Evolutionary conservation across 2,888 invertebrate species (phyloP).

Genomic region (Clostera curtula): DNA sequence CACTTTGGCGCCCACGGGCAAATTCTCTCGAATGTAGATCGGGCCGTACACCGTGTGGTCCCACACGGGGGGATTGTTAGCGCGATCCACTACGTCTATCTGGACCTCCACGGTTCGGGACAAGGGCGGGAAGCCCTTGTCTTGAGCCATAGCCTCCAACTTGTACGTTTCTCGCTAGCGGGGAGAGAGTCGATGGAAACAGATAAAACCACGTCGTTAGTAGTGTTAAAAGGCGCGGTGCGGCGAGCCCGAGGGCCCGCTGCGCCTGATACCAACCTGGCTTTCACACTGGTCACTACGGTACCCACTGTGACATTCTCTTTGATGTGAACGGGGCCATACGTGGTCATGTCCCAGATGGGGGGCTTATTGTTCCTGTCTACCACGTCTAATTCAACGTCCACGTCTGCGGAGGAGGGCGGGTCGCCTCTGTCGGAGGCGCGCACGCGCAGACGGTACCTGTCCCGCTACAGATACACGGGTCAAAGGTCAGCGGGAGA

Average conservation of each 20-base stretch:
- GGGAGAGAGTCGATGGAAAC: conserved; percentile 78
- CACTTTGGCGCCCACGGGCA: conserved; percentile 98
- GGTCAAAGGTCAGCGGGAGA: conserved; percentile 82
- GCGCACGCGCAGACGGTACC: conserved; percentile 96
- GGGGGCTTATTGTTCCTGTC: conserved; percentile 99
- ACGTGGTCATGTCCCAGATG: conserved; percentile 95
- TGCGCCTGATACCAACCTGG: conserved; percentile 91
- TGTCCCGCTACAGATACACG: conserved; percentile 93
- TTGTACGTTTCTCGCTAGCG: conserved; percentile 97
- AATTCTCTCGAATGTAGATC: conserved; percentile 97
- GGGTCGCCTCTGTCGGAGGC: conserved; percentile 96
- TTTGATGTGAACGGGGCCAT: conserved; percentile 98
- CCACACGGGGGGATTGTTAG: conserved; percentile 98
- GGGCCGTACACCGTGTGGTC: conserved; percentile 97
- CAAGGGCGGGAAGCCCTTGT: conserved; percentile 96
- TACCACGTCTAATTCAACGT: conserved; percentile 98
- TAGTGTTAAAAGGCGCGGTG: conserved; percentile 74
- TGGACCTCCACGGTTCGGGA: conserved; percentile 98
- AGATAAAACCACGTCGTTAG: conserved; percentile 80
- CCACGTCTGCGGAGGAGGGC: conserved; percentile 95
- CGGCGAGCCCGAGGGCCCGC: conserved; percentile 68
- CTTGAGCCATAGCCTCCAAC: conserved; percentile 98
- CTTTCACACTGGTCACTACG: conserved; percentile 98
- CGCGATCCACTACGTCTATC: conserved; percentile 98
- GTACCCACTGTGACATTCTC: conserved; percentile 99